phyloP scores from a whole-genome alignment of 1,140 invertebrate genomes.

The Megathymus violae region DNA sequence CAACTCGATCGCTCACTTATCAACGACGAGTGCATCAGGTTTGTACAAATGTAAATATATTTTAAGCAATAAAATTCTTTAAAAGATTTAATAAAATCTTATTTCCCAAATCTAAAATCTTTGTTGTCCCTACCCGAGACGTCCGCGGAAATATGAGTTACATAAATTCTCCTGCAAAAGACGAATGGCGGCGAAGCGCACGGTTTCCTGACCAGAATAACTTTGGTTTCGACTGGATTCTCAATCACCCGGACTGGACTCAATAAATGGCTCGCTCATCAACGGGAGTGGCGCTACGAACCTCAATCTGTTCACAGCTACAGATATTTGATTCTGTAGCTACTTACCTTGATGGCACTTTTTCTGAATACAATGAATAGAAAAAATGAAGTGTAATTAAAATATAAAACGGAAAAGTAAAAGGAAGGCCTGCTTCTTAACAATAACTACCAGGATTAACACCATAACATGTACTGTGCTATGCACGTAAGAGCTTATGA shows the following conservation, averaged over 20 bases:
- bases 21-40: too few species aligned
- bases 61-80: not conserved
- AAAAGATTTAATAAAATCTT: not conserved
- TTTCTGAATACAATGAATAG: too few species aligned
- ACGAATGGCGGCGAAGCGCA: slow-evolving; percentile 37
- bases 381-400: too few species aligned
- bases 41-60: not conserved
- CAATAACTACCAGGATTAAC: too few species aligned
- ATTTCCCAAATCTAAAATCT: not conserved
- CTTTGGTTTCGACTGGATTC: slow-evolving; percentile 38
- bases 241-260: slow-evolving; percentile 35
- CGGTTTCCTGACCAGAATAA: slow-evolving; percentile 41
- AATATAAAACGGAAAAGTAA: too few species aligned
- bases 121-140: not conserved
- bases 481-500: too few species aligned
- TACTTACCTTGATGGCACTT: not conserved
- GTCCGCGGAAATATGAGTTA: slow-evolving; percentile 30
- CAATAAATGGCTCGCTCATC: slow-evolving; percentile 36
- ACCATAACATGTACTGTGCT: too few species aligned
- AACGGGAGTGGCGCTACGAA: slow-evolving; percentile 3
- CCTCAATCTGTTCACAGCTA: slow-evolving; percentile 5
- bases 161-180: slow-evolving; percentile 32
- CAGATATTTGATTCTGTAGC: not conserved
- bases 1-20: too few species aligned
- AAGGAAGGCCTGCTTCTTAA: too few species aligned